A percentile compares a stretch with the other conserved stretches of the same genome.
Evolutionary conservation across 2,797 vertebrate genomes (phyloP).

Genomic region (Macrochelys suwanniensis): DNA sequence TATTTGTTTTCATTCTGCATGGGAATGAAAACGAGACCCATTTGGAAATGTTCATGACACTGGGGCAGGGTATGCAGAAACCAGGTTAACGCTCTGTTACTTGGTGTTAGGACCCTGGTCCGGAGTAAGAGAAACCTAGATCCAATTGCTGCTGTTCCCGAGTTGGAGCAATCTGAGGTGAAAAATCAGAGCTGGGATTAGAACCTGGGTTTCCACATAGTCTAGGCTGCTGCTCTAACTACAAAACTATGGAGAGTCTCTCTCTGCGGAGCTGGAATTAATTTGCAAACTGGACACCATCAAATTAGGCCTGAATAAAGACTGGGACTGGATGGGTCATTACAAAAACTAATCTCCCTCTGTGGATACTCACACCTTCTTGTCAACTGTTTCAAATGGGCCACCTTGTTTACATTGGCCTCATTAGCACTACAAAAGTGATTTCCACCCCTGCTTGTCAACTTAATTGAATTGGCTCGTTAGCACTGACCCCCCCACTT

Average conservation of each 20-base stretch:
- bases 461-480: no score
- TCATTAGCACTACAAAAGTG: no score
- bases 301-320: no score
- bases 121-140: background rate
- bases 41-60: background rate
- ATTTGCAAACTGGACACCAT: no score
- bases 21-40: background rate
- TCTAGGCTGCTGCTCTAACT: background rate
- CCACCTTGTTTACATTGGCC: no score
- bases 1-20: background rate
- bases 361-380: no score
- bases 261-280: background rate
- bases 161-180: background rate
- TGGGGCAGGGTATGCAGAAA: no score
- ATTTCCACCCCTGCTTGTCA: no score
- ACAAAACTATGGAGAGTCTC: background rate
- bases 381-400: no score
- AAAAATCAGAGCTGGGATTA: background rate
- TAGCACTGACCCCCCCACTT: no score
- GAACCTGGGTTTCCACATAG: background rate
- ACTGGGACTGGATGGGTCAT: no score
- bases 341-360: no score
- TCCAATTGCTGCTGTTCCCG: background rate
- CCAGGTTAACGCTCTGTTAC: background rate
- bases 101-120: background rate